Percentiles rank a stretch among this genome's conserved stretches.
phyloP scores from a whole-genome alignment of 1,140 invertebrate species.

The Drosophila eugracilis region DNA sequence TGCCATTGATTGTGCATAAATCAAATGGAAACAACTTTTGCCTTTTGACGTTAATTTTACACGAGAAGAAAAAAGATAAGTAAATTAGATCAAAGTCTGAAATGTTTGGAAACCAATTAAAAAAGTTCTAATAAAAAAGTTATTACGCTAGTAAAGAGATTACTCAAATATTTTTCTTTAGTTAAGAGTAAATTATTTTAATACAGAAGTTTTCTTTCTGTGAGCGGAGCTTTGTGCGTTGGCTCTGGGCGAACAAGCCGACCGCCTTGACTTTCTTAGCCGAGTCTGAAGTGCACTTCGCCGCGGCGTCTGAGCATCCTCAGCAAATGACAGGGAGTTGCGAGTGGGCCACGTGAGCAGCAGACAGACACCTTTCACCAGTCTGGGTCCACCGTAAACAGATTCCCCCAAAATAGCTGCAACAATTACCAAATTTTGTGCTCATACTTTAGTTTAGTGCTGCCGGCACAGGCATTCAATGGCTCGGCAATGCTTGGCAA shows the following conservation, averaged over 20 bases:
- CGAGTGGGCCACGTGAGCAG: conserved; percentile 35
- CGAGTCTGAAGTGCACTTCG: conserved; percentile 32
- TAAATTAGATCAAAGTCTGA: not conserved
- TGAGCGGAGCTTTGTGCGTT: conserved; percentile 27
- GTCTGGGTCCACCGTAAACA: conserved; percentile 2
- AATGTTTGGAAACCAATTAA: no score
- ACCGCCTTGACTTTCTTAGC: conserved; percentile 72
- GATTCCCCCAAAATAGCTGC: conserved; percentile 46
- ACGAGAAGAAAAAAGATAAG: conserved; percentile 1
- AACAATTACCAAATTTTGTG: conserved; percentile 65
- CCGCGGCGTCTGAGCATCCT: conserved; percentile 41
- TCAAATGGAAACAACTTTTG: conserved; percentile 67
- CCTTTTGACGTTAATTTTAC: conserved; percentile 41
- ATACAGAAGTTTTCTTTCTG: conserved; percentile 1
- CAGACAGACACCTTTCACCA: conserved; percentile 55
- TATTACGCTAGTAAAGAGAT: no score
- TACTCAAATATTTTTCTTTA: no score
- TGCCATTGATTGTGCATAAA: conserved; percentile 61
- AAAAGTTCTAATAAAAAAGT: no score
- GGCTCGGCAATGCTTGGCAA: conserved; percentile 48
- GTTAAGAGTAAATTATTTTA: no score
- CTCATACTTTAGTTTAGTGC: not conserved
- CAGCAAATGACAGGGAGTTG: conserved; percentile 17
- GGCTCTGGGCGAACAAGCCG: conserved; percentile 39
- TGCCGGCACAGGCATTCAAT: conserved; percentile 48